Conservation (phyloP, 2,888 invertebrate species). For the Itoplectis maculator region DNA sequence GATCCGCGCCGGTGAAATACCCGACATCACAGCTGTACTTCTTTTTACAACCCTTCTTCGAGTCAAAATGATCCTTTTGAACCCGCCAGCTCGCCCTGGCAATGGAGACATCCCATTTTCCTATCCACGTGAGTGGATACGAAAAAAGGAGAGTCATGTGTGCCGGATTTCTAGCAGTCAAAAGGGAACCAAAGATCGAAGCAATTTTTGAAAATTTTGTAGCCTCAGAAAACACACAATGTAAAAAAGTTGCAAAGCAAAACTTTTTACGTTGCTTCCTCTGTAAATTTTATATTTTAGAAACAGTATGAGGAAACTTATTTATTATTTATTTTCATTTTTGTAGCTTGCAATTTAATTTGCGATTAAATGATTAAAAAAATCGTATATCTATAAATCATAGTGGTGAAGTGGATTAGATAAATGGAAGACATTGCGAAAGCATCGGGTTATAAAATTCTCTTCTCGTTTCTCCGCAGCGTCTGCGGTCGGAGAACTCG, state of each 20-base stretch:
- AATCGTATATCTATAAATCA: conserved; percentile 5
- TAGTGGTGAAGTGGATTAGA: conserved; percentile 4
- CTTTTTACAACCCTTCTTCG: neutral
- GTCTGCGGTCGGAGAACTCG: conserved; percentile 4
- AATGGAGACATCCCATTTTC: conserved; percentile 1
- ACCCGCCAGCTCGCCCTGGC: neutral
- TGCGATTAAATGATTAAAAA: too few relatives aligned
- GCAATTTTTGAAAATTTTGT: too few relatives aligned
- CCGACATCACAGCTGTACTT: neutral
- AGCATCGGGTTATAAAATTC: conserved; percentile 10
- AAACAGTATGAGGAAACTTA: too few relatives aligned
- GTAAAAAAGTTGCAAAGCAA: too few relatives aligned
- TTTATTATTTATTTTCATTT: too few relatives aligned
- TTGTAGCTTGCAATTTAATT: too few relatives aligned
- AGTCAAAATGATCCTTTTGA: neutral
- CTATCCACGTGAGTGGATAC: neutral
- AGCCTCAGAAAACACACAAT: too few relatives aligned
- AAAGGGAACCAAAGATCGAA: too few relatives aligned
- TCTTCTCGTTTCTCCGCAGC: conserved; percentile 27
- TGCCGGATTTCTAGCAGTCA: too few relatives aligned
- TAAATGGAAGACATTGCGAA: conserved; percentile 4
- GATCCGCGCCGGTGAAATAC: conserved; percentile 23
- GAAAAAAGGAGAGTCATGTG: neutral
- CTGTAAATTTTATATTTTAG: too few relatives aligned
- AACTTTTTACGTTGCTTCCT: too few relatives aligned